Conservation (phyloP, 2,888 invertebrate species). For the Zonitis immaculata region DNA sequence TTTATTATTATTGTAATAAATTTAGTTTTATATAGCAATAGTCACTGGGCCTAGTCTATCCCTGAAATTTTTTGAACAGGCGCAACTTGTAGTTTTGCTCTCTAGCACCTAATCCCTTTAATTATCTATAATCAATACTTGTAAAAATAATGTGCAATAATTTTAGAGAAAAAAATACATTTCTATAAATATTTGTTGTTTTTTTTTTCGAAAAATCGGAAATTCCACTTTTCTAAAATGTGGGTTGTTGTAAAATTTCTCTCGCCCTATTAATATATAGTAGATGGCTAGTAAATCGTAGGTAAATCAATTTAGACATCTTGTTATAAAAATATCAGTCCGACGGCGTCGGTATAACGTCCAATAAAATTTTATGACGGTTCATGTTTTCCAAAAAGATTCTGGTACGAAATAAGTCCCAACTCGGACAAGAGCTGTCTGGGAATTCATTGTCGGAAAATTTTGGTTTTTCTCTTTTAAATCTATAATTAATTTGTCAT, state of each 20-base stretch:
- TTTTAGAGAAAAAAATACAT: not conserved
- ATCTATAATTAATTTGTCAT: no score
- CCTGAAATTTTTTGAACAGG: no score
- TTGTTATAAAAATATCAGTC: not conserved
- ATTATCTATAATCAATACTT: not conserved
- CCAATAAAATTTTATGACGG: not conserved
- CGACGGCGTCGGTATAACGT: not conserved
- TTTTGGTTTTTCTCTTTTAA: no score
- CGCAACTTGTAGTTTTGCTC: no score
- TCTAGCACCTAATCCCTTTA: no score
- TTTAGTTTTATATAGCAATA: no score
- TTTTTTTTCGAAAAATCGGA: not conserved
- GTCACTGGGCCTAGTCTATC: no score
- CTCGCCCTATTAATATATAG: no score
- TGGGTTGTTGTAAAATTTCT: not conserved
- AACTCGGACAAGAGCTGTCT: no score
- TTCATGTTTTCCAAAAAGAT: not conserved
- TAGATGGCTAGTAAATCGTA: not conserved
- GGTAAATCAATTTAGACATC: not conserved
- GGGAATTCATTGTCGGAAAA: no score
- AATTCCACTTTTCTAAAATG: not conserved
- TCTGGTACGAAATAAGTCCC: no score
- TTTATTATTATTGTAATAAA: no score
- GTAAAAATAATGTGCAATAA: not conserved
- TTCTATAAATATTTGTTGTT: not conserved